A percentile compares a stretch with the other conserved stretches of the same genome.
phyloP scores from a whole-genome alignment of 2,888 invertebrate species.

The Pollenia amentaria region DNA sequence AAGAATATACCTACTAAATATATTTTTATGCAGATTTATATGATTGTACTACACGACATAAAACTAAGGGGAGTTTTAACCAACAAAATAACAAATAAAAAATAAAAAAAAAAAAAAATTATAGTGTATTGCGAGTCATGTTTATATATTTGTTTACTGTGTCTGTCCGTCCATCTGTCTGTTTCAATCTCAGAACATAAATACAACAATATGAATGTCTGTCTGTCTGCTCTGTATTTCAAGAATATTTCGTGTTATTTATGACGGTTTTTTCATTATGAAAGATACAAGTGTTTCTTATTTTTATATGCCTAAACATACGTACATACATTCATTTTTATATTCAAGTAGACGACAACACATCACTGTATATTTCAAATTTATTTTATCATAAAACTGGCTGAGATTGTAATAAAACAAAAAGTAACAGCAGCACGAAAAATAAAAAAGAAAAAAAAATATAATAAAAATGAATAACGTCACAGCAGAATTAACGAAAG shows the following conservation, averaged over 20 bases:
- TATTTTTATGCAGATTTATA: slow-evolving; percentile 29
- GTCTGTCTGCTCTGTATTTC: slow-evolving; percentile 46
- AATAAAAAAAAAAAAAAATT: slow-evolving; percentile 41
- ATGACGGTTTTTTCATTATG: slow-evolving; percentile 73
- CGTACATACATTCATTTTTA: slow-evolving; percentile 39
- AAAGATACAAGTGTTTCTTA: slow-evolving; percentile 75
- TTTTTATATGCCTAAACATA: slow-evolving; percentile 24
- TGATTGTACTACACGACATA: slow-evolving; percentile 47
- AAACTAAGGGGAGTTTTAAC: slow-evolving; percentile 66
- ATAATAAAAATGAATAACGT: slow-evolving; percentile 58
- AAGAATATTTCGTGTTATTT: slow-evolving; percentile 75
- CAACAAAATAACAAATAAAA: slow-evolving; percentile 8
- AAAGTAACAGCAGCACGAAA: slow-evolving; percentile 20
- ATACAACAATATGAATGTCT: slow-evolving; percentile 1
- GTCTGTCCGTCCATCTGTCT: slow-evolving; percentile 24
- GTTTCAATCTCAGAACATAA: slow-evolving; percentile 10
- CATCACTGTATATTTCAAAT: slow-evolving; percentile 62
- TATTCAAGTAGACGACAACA: slow-evolving; percentile 67
- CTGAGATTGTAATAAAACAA: slow-evolving; percentile 68
- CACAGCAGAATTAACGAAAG: slow-evolving; percentile 59
- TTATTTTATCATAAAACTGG: slow-evolving; percentile 72
- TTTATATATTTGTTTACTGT: slow-evolving; percentile 43
- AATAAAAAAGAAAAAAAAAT: slow-evolving; percentile 1
- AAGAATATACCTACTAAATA: slow-evolving; percentile 30
- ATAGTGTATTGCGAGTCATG: slow-evolving; percentile 66